Conservation (phyloP, 2,888 invertebrate species). For the Catocala sponsa region DNA sequence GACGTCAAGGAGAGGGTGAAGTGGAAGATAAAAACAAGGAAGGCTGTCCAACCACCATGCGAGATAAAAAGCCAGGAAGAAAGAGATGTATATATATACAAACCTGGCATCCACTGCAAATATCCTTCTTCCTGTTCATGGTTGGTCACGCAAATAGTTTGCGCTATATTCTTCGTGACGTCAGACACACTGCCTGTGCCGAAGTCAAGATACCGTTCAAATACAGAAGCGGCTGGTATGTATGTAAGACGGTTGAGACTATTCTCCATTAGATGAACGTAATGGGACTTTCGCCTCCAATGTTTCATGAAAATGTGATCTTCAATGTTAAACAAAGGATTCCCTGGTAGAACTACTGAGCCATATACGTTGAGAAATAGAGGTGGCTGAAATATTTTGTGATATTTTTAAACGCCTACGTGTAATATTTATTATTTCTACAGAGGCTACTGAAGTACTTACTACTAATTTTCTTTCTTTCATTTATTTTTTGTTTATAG, state of each 20-base stretch:
- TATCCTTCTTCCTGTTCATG: conserved; percentile 76
- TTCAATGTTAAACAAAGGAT: conserved; percentile 65
- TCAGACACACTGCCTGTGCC: conserved; percentile 74
- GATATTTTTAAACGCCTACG: too few species aligned
- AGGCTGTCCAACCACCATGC: too few species aligned
- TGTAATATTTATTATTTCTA: too few species aligned
- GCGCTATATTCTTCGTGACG: conserved; percentile 77
- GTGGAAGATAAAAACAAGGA: too few species aligned
- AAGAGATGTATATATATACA: background rate
- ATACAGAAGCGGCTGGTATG: conserved; percentile 79
- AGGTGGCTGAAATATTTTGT: conserved; percentile 68
- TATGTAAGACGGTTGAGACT: conserved; percentile 72
- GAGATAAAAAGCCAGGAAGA: too few species aligned
- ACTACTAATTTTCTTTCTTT: too few species aligned
- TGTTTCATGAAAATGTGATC: conserved; percentile 73
- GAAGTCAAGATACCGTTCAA: conserved; percentile 78
- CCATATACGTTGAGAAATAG: conserved; percentile 73
- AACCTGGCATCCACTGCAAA: conserved; percentile 82
- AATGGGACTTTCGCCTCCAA: conserved; percentile 68
- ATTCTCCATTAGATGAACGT: conserved; percentile 79
- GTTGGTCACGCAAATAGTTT: conserved; percentile 80
- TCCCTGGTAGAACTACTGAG: conserved; percentile 70
- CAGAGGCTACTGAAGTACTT: too few species aligned
- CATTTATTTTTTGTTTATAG: too few species aligned
- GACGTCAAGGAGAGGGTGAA: too few species aligned